Percentiles rank a stretch among this genome's conserved stretches.
phyloP scores from a whole-genome alignment of 2,888 invertebrate species.

The Macaria liturata region DNA sequence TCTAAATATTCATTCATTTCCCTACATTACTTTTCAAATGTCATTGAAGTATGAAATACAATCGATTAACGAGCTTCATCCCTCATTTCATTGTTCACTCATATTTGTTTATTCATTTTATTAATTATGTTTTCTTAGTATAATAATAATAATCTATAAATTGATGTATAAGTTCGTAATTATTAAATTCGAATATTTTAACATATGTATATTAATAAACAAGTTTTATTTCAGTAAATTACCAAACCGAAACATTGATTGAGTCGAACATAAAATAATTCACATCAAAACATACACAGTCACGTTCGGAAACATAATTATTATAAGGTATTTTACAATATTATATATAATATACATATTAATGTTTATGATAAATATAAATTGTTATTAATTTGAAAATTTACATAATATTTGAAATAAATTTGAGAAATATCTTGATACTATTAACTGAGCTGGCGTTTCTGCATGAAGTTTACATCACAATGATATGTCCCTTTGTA shows the following conservation, averaged over 20 bases:
- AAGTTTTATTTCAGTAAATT: slow-evolving; percentile 80
- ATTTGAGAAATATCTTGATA: slow-evolving; percentile 6
- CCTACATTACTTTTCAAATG: slow-evolving; percentile 80
- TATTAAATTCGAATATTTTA: slow-evolving; percentile 84
- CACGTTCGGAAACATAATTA: neutral
- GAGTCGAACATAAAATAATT: slow-evolving; percentile 37
- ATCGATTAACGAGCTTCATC: slow-evolving; percentile 77
- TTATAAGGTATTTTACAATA: slow-evolving; percentile 2
- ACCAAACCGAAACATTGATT: slow-evolving; percentile 66
- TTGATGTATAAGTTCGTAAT: slow-evolving; percentile 84
- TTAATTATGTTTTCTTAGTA: slow-evolving; percentile 84
- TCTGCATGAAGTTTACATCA: neutral
- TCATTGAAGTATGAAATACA: slow-evolving; percentile 82
- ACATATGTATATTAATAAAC: slow-evolving; percentile 84
- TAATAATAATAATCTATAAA: slow-evolving; percentile 84
- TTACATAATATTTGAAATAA: slow-evolving; percentile 13
- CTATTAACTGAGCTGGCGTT: slow-evolving; percentile 12
- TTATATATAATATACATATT: slow-evolving; percentile 14
- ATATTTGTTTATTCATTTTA: slow-evolving; percentile 82
- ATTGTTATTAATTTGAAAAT: slow-evolving; percentile 3
- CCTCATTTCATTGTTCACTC: slow-evolving; percentile 76
- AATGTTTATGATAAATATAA: slow-evolving; percentile 12
- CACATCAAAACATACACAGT: neutral
- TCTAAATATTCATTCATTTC: slow-evolving; percentile 82
- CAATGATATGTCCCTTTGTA: slow-evolving; percentile 13